A percentile compares a stretch with the other conserved stretches of the same genome.
Evolutionary conservation across 2,113 vertebrate species (phyloP).

Genomic region (Cyanoramphus novaezelandiae): DNA sequence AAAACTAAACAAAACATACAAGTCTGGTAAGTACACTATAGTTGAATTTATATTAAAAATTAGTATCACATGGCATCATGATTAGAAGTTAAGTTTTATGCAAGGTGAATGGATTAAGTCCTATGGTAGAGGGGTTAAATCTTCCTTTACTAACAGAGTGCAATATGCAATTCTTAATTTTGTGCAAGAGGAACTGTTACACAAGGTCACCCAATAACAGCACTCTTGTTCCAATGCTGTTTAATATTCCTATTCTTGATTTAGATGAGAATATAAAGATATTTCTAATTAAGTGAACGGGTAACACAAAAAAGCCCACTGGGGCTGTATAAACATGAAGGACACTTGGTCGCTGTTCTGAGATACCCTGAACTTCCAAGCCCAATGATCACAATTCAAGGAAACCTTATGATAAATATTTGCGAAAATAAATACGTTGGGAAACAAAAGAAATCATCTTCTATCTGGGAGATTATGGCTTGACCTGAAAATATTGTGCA

Average conservation of each 20-base stretch:
- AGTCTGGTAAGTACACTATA: neutral
- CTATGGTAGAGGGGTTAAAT: neutral
- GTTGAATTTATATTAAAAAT: neutral
- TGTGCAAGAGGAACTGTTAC: slow-evolving; percentile 5
- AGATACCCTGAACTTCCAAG: neutral
- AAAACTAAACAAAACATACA: neutral
- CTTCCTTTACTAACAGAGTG: neutral
- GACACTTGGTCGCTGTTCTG: rapidly evolving
- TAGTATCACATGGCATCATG: neutral
- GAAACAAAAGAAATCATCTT: neutral
- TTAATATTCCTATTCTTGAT: slow-evolving; percentile 41
- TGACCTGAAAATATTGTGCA: neutral
- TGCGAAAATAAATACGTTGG: neutral
- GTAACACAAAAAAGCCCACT: neutral
- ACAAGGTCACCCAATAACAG: slow-evolving; percentile 14
- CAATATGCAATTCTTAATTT: slow-evolving; percentile 33
- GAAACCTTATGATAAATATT: neutral
- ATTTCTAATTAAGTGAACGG: slow-evolving; percentile 14
- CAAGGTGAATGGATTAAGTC: neutral
- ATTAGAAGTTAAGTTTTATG: slow-evolving; percentile 18
- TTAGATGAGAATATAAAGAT: neutral
- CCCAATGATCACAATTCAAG: neutral
- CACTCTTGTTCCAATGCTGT: neutral
- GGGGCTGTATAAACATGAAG: neutral
- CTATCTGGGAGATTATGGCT: neutral